Percentiles rank a stretch among this genome's conserved stretches.
Conservation (phyloP, 2,797 vertebrate genomes). For the Sebastes diploproa region DNA sequence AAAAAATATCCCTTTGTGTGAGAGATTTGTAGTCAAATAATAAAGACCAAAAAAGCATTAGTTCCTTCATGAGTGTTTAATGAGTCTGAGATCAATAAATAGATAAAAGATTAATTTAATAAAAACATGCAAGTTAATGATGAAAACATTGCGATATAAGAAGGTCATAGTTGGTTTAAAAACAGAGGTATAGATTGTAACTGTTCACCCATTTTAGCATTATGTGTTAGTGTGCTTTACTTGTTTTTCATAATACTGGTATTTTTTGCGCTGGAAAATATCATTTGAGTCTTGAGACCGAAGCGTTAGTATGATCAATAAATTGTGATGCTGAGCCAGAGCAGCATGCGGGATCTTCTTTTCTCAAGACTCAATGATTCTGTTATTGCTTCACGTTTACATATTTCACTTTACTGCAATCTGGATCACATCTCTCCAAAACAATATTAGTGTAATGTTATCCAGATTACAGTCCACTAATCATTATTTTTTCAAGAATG, state of each 20-base stretch:
- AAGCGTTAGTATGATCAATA: not conserved
- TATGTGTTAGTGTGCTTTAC: not conserved
- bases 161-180: not conserved
- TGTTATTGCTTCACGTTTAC: not conserved
- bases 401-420: not conserved
- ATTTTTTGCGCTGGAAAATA: not conserved
- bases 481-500: not conserved
- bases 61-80: conserved; percentile 11
- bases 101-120: not conserved
- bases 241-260: not conserved
- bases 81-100: conserved; percentile 2
- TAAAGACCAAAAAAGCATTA: not conserved
- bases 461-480: not conserved
- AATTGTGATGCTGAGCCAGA: not conserved
- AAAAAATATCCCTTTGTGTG: not conserved
- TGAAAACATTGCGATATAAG: not conserved
- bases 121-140: not conserved
- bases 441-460: not conserved
- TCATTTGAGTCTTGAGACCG: not conserved
- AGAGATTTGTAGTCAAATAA: not conserved
- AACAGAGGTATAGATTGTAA: not conserved
- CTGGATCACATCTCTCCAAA: not conserved
- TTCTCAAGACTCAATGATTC: not conserved
- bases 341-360: not conserved
- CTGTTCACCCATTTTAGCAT: not conserved